These are phyloP conservation scores for Mayetiola destructor DNA, from an alignment of 2,888 invertebrate genomes.

Conservation along the genomic window DNA sequence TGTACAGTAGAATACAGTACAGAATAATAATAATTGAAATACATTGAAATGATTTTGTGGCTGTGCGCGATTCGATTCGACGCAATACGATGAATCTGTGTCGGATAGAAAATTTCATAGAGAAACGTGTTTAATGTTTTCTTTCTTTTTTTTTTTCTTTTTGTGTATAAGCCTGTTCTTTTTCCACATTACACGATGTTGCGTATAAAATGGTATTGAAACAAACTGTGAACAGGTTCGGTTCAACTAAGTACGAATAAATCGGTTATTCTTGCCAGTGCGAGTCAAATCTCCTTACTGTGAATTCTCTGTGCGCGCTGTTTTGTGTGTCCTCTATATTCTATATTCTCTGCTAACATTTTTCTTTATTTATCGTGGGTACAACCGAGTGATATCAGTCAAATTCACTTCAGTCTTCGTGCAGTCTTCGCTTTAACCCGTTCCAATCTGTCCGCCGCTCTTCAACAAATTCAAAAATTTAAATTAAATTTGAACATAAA, in stretches of 20 bases:
- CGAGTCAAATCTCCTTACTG: slow-evolving; percentile 11
- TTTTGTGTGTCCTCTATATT: slow-evolving; percentile 3
- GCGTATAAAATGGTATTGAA: slow-evolving; percentile 3
- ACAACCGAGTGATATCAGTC: slow-evolving; percentile 13
- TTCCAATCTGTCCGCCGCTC: slow-evolving; percentile 30
- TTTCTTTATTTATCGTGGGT: slow-evolving; percentile 2
- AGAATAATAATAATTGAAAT: no score
- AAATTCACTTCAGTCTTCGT: slow-evolving; percentile 38
- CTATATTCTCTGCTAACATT: background rate
- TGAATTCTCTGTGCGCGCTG: slow-evolving; percentile 13
- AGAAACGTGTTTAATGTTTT: background rate
- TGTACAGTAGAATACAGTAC: no score
- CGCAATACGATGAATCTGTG: slow-evolving; percentile 9
- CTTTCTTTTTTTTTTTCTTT: no score
- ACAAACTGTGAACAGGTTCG: background rate
- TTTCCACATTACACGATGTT: background rate
- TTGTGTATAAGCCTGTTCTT: slow-evolving; percentile 1
- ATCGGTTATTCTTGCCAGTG: background rate
- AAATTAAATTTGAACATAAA: background rate
- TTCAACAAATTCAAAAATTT: slow-evolving; percentile 17
- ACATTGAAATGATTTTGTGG: no score
- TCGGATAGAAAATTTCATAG: background rate
- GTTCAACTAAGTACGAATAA: no score
- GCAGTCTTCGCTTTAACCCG: slow-evolving; percentile 40
- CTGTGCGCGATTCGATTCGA: slow-evolving; percentile 9